Evolutionary conservation across 2,888 invertebrate species (phyloP).

Genomic region (Argyra leucocephala): DNA sequence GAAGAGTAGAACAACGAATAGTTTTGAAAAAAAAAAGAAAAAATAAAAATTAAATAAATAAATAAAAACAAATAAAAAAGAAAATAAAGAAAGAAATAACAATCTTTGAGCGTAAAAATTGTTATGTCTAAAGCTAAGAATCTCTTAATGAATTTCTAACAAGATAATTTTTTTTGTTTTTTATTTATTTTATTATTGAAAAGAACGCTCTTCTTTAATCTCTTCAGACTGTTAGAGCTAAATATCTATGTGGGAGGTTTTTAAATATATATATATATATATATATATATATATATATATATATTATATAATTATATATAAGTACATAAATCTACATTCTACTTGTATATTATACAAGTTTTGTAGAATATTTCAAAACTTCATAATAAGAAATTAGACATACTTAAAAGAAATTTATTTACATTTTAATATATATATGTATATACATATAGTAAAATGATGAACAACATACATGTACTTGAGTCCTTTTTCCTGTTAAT

Average conservation of each 20-base stretch:
- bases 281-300: too few species aligned
- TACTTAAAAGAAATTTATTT: not conserved
- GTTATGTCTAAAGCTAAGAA: not conserved
- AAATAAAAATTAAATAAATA: not conserved
- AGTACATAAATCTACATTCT: too few species aligned
- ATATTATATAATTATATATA: too few species aligned
- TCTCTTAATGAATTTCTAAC: constrained; percentile 6
- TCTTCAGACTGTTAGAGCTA: not conserved
- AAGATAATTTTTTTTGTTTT: not conserved
- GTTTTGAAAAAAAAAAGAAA: too few species aligned
- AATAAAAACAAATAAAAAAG: not conserved
- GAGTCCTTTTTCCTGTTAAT: not conserved
- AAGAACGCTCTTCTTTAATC: not conserved
- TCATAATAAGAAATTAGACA: not conserved
- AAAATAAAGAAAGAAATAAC: not conserved
- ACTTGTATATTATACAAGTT: too few species aligned
- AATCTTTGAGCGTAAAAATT: too few species aligned
- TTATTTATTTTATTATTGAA: not conserved
- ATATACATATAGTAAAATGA: not conserved
- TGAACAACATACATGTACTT: not conserved
- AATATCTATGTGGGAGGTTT: not conserved
- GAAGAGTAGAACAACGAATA: too few species aligned
- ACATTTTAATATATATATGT: not conserved
- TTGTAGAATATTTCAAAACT: too few species aligned
- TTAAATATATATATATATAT: too few species aligned